A percentile compares a stretch with the other conserved stretches of the same genome.
Conservation (phyloP, 2,113 vertebrate genomes). For the Tauraco erythrolophus region DNA sequence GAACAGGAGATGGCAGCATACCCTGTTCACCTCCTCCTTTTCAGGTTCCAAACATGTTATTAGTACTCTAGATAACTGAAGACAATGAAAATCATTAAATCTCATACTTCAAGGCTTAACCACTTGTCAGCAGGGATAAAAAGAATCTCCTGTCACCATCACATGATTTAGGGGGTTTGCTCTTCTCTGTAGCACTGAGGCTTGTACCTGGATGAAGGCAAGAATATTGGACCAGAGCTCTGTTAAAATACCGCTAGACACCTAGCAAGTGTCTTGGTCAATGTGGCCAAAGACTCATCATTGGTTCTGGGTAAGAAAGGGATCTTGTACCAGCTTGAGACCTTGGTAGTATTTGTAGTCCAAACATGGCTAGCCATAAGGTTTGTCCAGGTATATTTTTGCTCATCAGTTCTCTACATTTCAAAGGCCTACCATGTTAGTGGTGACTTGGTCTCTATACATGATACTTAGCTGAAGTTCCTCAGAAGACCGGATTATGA, state of each 20-base stretch:
- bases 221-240: background rate
- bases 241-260: background rate
- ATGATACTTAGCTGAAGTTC: background rate
- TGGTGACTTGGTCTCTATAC: background rate
- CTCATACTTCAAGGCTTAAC: background rate
- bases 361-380: background rate
- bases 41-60: background rate
- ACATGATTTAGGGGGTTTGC: fast-evolving
- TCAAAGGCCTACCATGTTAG: background rate
- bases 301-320: background rate
- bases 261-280: background rate
- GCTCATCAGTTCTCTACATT: background rate
- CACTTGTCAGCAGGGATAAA: background rate
- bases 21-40: background rate
- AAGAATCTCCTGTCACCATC: background rate
- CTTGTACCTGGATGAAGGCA: background rate
- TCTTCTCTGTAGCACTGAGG: background rate
- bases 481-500: background rate
- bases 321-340: background rate
- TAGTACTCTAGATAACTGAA: background rate
- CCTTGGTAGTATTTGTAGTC: background rate
- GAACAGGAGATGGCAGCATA: background rate
- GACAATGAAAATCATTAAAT: background rate
- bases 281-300: fast-evolving
- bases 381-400: background rate